phyloP scores from a whole-genome alignment of 2,888 invertebrate species.

The Sialis fuliginosa region DNA sequence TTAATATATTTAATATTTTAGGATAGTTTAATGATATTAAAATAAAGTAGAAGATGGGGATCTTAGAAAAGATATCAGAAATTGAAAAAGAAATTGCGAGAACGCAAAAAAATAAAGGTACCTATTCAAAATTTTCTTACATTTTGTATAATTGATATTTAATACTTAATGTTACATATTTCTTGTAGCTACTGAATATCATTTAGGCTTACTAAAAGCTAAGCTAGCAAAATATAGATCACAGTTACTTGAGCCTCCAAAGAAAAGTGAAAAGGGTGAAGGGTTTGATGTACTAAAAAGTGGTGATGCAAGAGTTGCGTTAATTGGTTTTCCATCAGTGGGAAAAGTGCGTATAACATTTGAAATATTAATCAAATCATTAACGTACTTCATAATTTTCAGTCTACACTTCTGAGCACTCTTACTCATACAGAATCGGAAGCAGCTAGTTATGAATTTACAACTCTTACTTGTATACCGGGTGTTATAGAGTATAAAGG shows the following conservation, averaged over 20 bases:
- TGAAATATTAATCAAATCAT: conserved; percentile 1
- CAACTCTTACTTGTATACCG: conserved; percentile 96
- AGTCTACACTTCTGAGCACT: conserved; percentile 90
- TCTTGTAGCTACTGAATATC: conserved; percentile 89
- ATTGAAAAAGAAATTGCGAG: conserved; percentile 96
- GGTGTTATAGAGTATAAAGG: conserved; percentile 98
- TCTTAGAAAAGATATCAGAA: conserved; percentile 96
- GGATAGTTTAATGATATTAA: not conserved
- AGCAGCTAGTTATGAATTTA: conserved; percentile 96
- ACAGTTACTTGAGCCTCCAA: conserved; percentile 84
- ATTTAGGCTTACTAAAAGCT: conserved; percentile 93
- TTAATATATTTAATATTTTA: not conserved
- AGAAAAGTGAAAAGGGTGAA: conserved; percentile 88
- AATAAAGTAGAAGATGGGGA: conserved; percentile 57
- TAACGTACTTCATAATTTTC: conserved; percentile 9
- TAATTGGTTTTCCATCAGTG: conserved; percentile 97
- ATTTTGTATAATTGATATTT: conserved; percentile 1
- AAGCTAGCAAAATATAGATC: conserved; percentile 90
- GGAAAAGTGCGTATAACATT: conserved; percentile 52
- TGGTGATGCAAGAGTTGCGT: conserved; percentile 93
- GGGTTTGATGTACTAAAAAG: conserved; percentile 99
- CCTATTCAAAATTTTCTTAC: not conserved
- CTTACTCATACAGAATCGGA: conserved; percentile 93
- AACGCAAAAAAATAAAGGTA: conserved; percentile 95
- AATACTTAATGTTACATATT: conserved; percentile 2